phyloP scores from a whole-genome alignment of 2,888 invertebrate species.

The Zaprionus lineosus region DNA sequence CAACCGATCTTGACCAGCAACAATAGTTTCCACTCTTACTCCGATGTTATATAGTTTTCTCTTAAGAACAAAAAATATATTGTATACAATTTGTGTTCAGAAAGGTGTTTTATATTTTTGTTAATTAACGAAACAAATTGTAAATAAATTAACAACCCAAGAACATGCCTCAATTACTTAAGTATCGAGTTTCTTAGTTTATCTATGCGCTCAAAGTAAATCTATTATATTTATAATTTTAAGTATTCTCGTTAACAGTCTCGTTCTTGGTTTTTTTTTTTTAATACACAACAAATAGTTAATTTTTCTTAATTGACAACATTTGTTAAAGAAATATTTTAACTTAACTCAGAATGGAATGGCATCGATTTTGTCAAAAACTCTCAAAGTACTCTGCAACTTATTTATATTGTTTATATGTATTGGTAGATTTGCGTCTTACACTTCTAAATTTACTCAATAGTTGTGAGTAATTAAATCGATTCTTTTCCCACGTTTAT shows the following conservation, averaged over 20 bases:
- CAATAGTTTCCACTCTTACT: no score
- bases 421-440: neutral
- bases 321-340: slow-evolving; percentile 17
- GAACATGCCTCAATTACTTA: slow-evolving; percentile 51
- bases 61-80: slow-evolving; percentile 32
- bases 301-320: slow-evolving; percentile 59
- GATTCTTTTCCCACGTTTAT: slow-evolving; percentile 22
- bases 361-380: slow-evolving; percentile 69
- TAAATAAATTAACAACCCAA: slow-evolving; percentile 58
- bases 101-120: slow-evolving; percentile 46
- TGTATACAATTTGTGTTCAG: slow-evolving; percentile 28
- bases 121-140: slow-evolving; percentile 52
- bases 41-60: slow-evolving; percentile 4
- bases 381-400: slow-evolving; percentile 33
- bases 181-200: slow-evolving; percentile 30
- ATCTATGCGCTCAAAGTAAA: no score
- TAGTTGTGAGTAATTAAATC: no score
- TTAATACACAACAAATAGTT: slow-evolving; percentile 28
- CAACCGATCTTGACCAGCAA: slow-evolving; percentile 68
- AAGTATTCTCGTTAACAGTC: slow-evolving; percentile 51
- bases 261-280: slow-evolving; percentile 32
- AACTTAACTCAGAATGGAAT: slow-evolving; percentile 57
- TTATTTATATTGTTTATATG: no score
- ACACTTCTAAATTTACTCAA: slow-evolving; percentile 2
- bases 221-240: slow-evolving; percentile 31